These are phyloP conservation scores for Crotophaga sulcirostris DNA, from an alignment of 2,113 vertebrate genomes.

Conservation along the genomic window DNA sequence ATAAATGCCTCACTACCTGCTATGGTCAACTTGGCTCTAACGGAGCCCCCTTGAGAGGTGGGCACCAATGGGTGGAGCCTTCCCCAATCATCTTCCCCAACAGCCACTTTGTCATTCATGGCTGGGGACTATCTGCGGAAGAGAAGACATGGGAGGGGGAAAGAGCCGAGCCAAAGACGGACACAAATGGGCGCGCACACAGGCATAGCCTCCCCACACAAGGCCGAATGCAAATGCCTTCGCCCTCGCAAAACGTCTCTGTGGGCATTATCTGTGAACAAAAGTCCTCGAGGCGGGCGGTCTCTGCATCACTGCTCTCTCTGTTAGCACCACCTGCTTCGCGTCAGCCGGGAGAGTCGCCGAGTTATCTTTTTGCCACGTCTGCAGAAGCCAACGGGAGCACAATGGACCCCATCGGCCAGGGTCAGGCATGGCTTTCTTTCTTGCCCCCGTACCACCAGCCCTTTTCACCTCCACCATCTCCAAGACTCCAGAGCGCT, in stretches of 20 bases:
- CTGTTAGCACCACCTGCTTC: slow-evolving; percentile 73
- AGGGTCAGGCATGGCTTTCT: slow-evolving; percentile 72
- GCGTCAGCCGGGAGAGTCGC: neutral
- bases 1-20: slow-evolving; percentile 19
- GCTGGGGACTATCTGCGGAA: slow-evolving; percentile 12
- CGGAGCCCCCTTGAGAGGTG: slow-evolving; percentile 2
- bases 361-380: slow-evolving; percentile 40
- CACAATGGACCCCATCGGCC: slow-evolving; percentile 62
- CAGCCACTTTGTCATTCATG: slow-evolving; percentile 53
- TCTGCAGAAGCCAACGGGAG: slow-evolving; percentile 46
- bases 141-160: neutral
- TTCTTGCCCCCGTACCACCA: slow-evolving; percentile 30
- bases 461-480: slow-evolving; percentile 65
- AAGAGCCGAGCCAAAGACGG: neutral
- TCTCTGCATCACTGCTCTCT: slow-evolving; percentile 68
- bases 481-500: slow-evolving; percentile 57
- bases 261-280: slow-evolving; percentile 59
- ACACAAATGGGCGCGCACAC: neutral
- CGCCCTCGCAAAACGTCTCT: slow-evolving; percentile 30
- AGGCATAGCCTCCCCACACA: neutral
- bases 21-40: neutral
- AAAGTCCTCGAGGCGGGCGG: slow-evolving; percentile 58
- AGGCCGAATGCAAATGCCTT: slow-evolving; percentile 48
- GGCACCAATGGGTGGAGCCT: slow-evolving; percentile 38
- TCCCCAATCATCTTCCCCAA: slow-evolving; percentile 45